phyloP scores from a whole-genome alignment of 2,797 vertebrate species.

The Taeniopygia guttata region DNA sequence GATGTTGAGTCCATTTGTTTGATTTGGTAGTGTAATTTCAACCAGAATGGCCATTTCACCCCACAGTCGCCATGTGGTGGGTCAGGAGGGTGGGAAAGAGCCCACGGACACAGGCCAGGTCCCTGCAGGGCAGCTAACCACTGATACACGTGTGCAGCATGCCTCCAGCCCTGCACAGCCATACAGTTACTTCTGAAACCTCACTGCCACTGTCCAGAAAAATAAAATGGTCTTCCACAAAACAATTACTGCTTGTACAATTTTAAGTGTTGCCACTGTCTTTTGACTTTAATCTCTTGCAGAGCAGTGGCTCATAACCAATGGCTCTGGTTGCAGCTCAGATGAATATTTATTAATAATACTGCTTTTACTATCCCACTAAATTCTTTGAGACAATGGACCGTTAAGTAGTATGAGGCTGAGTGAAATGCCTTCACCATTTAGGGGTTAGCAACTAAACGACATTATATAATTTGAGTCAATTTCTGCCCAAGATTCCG shows the following conservation, averaged over 20 bases:
- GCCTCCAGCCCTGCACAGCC: background rate
- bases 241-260: background rate
- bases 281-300: background rate
- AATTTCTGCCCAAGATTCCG: slow-evolving; percentile 68
- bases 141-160: accelerated
- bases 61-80: accelerated
- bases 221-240: background rate
- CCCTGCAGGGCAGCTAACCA: background rate
- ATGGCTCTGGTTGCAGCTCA: background rate
- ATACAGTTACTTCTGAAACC: background rate
- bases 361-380: slow-evolving; percentile 25
- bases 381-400: slow-evolving; percentile 56
- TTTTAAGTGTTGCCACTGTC: background rate
- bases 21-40: background rate
- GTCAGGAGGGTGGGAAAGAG: background rate
- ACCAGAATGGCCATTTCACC: background rate
- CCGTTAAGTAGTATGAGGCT: background rate
- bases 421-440: slow-evolving; percentile 49
- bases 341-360: slow-evolving; percentile 59
- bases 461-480: slow-evolving; percentile 64
- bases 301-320: background rate
- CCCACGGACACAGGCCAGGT: background rate
- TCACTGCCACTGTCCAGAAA: background rate
- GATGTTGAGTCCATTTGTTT: background rate
- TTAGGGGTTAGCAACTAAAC: slow-evolving; percentile 57